Conservation (phyloP, 92 coral and sea anemone species). For the Phymanthus crucifer region DNA sequence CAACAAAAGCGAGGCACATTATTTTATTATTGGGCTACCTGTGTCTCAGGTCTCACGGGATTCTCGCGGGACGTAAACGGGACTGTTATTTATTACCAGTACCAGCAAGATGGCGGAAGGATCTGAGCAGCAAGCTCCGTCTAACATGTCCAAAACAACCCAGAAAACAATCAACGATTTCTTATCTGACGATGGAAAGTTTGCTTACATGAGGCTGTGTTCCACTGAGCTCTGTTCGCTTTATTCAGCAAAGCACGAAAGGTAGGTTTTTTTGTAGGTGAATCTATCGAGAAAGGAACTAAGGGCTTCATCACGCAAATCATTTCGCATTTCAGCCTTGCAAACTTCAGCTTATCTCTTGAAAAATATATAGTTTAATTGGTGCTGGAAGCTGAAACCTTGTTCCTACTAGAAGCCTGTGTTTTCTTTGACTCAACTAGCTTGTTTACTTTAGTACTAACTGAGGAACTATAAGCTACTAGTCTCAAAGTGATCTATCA, state of each 20-base stretch:
- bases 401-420: no score
- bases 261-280: slow-evolving; percentile 17
- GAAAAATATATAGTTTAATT: no score
- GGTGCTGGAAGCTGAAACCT: no score
- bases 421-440: no score
- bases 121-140: not conserved
- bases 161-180: slow-evolving; percentile 8
- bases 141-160: not conserved
- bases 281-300: not conserved
- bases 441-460: no score
- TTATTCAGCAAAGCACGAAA: slow-evolving; percentile 41
- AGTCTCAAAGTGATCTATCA: no score
- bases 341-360: no score
- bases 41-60: not conserved
- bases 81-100: not conserved
- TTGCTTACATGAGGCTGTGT: slow-evolving; percentile 44
- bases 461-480: no score
- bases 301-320: not conserved
- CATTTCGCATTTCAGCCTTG: no score
- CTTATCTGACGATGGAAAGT: slow-evolving; percentile 33
- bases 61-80: not conserved
- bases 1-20: no score
- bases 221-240: slow-evolving; percentile 25
- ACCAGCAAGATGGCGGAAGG: slow-evolving; percentile 37
- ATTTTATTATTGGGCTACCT: not conserved